phyloP scores from a whole-genome alignment of 2,888 invertebrate species.

The Campoplex capitator region DNA sequence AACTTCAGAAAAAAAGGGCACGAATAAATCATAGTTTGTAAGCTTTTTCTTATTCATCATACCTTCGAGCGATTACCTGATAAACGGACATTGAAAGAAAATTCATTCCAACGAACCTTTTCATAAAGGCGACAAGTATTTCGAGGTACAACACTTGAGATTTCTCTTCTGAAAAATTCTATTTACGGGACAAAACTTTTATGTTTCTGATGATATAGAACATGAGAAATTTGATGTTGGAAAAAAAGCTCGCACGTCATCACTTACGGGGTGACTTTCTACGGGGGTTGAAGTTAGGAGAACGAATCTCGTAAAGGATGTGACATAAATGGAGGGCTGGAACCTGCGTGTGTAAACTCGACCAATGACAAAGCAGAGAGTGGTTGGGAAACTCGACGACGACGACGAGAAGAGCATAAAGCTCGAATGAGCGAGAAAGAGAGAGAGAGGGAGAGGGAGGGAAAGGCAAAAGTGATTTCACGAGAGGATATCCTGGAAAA shows the following conservation, averaged over 20 bases:
- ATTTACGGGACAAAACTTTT: background rate
- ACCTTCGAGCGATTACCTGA: too few relatives aligned
- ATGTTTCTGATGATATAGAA: background rate
- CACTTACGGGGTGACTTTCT: constrained; percentile 16
- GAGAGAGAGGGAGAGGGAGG: constrained; percentile 28
- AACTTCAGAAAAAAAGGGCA: background rate
- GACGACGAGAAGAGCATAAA: background rate
- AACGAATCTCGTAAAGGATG: constrained; percentile 49
- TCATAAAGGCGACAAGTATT: too few relatives aligned
- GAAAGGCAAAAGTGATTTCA: constrained; percentile 55
- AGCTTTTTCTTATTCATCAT: background rate
- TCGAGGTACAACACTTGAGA: background rate
- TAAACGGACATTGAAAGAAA: background rate
- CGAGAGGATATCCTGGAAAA: constrained; percentile 52
- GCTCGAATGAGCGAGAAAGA: constrained; percentile 39
- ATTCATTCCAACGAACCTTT: background rate
- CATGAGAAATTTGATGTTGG: background rate
- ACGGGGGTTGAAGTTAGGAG: constrained; percentile 15
- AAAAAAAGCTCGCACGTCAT: constrained; percentile 27
- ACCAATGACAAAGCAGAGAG: constrained; percentile 63
- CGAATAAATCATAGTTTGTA: background rate
- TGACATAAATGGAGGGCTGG: constrained; percentile 49
- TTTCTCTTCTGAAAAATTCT: background rate
- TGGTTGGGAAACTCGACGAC: constrained; percentile 26
- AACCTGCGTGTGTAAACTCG: constrained; percentile 51